phyloP scores from a whole-genome alignment of 1,140 invertebrate genomes.

The Pogonognathellus flavescens region DNA sequence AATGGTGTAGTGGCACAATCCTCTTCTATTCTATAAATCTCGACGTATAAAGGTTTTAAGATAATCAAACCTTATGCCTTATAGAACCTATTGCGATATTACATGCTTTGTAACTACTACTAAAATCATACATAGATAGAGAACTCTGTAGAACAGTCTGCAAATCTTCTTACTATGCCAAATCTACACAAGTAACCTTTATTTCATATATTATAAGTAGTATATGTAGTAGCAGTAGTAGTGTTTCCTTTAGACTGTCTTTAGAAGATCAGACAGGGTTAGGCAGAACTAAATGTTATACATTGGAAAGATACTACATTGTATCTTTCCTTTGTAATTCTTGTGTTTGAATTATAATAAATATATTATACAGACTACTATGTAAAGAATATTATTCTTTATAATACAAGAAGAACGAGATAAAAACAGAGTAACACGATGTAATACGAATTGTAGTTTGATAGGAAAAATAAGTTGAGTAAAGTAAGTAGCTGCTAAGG shows the following conservation, averaged over 20 bases:
- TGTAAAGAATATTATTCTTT: too few species aligned
- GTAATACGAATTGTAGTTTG: too few species aligned
- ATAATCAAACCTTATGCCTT: background rate
- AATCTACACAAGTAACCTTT: conserved; percentile 26
- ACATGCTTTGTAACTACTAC: too few species aligned
- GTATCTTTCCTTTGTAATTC: conserved; percentile 9
- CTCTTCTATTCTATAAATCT: too few species aligned
- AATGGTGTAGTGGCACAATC: too few species aligned
- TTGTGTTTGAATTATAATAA: background rate
- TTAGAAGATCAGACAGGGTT: conserved; percentile 14
- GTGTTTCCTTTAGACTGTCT: background rate
- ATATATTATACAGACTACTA: background rate
- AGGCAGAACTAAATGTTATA: background rate
- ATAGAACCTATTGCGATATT: background rate
- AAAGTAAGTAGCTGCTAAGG: background rate
- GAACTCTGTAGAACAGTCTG: background rate
- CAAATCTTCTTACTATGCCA: conserved; percentile 43
- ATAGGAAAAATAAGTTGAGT: too few species aligned
- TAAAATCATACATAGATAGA: background rate
- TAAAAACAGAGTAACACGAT: too few species aligned
- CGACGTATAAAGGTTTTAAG: too few species aligned
- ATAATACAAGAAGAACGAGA: too few species aligned
- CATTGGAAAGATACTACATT: background rate
- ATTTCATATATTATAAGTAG: conserved; percentile 4
- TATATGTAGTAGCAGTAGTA: too few species aligned